Evolutionary conservation across 2,888 invertebrate genomes (phyloP).

Genomic region (Cenopis cana): DNA sequence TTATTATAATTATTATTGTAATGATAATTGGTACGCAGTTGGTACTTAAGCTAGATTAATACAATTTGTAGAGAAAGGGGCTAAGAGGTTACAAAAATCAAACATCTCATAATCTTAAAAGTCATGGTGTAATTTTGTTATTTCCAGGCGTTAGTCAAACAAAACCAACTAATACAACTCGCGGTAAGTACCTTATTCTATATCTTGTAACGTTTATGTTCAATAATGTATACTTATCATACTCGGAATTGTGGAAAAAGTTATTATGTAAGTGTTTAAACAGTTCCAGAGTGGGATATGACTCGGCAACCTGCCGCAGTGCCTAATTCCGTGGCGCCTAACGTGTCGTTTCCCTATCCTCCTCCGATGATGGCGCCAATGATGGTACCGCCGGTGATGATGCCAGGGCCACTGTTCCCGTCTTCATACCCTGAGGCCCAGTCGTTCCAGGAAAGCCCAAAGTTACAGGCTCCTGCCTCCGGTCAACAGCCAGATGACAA

Average conservation of each 20-base stretch:
- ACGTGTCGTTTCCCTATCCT: conserved; percentile 12
- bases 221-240: neutral
- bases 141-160: conserved; percentile 51
- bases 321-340: neutral
- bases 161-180: conserved; percentile 46
- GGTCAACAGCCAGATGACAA: conserved; percentile 45
- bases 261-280: conserved; percentile 37
- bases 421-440: neutral
- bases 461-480: conserved; percentile 18
- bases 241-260: neutral
- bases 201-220: neutral
- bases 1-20: neutral
- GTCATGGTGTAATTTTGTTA: conserved; percentile 40
- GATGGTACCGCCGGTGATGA: conserved; percentile 49
- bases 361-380: conserved; percentile 42
- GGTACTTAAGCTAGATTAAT: neutral
- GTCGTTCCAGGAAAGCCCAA: neutral
- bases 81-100: neutral
- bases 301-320: conserved; percentile 41
- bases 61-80: neutral
- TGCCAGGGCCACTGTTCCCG: conserved; percentile 46
- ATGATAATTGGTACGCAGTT: no score
- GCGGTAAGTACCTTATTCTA: conserved; percentile 48
- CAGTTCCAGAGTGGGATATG: conserved; percentile 68
- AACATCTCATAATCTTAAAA: neutral